Evolutionary conservation across 1,140 invertebrate species (phyloP), one percentile per base, ranked within the genome.

Genomic region (Neocloeon triangulifer): DNA sequence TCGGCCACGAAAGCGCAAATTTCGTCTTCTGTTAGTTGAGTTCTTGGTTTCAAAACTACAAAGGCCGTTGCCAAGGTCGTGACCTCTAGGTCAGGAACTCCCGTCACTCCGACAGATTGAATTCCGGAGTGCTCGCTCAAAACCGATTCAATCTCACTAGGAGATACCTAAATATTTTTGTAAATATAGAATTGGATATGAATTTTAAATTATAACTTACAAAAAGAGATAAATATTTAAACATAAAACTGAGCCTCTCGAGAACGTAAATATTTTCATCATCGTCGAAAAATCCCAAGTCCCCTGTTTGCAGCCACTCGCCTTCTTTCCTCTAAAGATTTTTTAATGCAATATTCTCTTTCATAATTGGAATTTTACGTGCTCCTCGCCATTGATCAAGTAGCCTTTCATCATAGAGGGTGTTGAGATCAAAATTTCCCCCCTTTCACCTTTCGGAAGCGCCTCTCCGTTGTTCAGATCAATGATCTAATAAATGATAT

Each of bases 231-330:
- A 16, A 57, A 43, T 38, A 59, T 42, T 66, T 59, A 39, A 64
- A 50, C 10, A 61, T 44, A 41, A 75, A 68, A 38, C 69, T 69
- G 7, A 66, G 50, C 15, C 73, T 47, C 36, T 72, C 69, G 1
- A 65, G 55, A 35, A 72, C 57, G 34, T 52, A 58, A 27, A 64
- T 37, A 31, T 49, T 49, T 10, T 58, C 60, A 23, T 66, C 48
- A 21, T 59, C 48, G 35, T 73, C 62, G 25, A 61, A 53, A 33
- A 58, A 61, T 19, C 64, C 71, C 37, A 73, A 51, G 46, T 76
- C 73, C 16, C 71, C 73, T 18, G 71, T 72, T 30, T 62, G 55
- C 9, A 72, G 49, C 69, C 69, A 79, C 8, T 71, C 69, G 28
- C 64, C 52, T 5, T 39, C 36, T 32, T n/a, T n/a, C n/a, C n/a